A percentile compares a stretch with the other conserved stretches of the same genome.
These are phyloP conservation scores for Zaprionus ornatus DNA, from an alignment of 1,140 invertebrate species.

Conservation along the genomic window DNA sequence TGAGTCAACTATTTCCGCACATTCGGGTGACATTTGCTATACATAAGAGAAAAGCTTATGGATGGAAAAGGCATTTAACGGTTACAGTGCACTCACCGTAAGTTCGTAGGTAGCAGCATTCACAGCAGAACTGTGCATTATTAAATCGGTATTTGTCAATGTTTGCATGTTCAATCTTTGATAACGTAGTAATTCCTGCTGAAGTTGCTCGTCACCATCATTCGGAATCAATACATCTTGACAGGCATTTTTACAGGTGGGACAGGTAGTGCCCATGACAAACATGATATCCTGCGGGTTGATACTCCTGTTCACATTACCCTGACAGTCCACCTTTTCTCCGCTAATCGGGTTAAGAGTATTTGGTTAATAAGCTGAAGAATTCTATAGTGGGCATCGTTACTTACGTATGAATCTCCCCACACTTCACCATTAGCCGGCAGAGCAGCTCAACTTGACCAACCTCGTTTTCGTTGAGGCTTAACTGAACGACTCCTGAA, in stretches of 20 bases:
- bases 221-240: neutral
- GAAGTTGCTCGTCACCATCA: neutral
- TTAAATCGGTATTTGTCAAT: neutral
- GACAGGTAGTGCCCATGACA: slow-evolving; percentile 10
- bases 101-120: slow-evolving; percentile 50
- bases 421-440: slow-evolving; percentile 44
- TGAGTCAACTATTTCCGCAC: slow-evolving; percentile 47
- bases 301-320: slow-evolving; percentile 12
- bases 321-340: neutral
- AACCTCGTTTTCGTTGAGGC: neutral
- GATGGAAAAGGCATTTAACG: neutral
- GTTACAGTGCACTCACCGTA: slow-evolving; percentile 36
- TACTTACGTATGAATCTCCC: slow-evolving; percentile 23
- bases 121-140: slow-evolving; percentile 7
- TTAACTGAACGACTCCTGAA: slow-evolving; percentile 16
- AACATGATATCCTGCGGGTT: slow-evolving; percentile 40
- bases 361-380: neutral
- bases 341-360: neutral
- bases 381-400: neutral
- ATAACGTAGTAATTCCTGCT: slow-evolving; percentile 21
- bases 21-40: slow-evolving; percentile 62
- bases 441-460: slow-evolving; percentile 49
- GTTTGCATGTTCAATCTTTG: neutral
- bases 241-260: neutral
- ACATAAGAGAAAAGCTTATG: no score